Conservation (phyloP, 2,888 invertebrate species). For the Clistopyga incitator region DNA sequence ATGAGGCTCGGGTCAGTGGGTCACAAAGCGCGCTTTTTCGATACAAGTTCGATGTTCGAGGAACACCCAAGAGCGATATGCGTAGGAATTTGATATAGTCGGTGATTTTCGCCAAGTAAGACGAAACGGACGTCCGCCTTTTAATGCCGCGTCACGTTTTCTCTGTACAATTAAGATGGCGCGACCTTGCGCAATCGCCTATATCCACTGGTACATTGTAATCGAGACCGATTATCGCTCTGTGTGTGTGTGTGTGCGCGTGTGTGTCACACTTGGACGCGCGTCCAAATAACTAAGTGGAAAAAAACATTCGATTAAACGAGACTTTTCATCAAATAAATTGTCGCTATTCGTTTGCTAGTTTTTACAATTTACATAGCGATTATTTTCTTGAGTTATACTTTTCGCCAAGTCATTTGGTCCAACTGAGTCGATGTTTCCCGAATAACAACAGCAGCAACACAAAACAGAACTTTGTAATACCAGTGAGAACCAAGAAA, state of each 20-base stretch:
- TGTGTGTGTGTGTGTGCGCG: too few relatives aligned
- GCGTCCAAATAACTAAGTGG: too few relatives aligned
- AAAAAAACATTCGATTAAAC: too few relatives aligned
- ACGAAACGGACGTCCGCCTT: conserved; percentile 9
- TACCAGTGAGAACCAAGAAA: not conserved
- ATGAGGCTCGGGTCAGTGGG: conserved; percentile 60
- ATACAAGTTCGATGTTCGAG: conserved; percentile 27
- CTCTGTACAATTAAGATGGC: conserved; percentile 6
- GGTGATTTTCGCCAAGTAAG: not conserved
- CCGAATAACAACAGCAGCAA: too few relatives aligned
- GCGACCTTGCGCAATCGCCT: conserved; percentile 53
- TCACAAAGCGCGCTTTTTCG: conserved; percentile 44
- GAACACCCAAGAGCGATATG: not conserved
- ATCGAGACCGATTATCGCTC: conserved; percentile 48
- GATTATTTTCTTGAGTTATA: too few relatives aligned
- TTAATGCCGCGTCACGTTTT: conserved; percentile 57
- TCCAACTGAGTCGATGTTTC: not conserved
- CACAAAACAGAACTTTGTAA: not conserved
- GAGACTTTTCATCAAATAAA: too few relatives aligned
- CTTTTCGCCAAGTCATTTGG: too few relatives aligned
- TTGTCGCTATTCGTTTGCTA: too few relatives aligned
- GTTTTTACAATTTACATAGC: too few relatives aligned
- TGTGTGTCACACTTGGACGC: too few relatives aligned
- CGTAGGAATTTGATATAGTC: conserved; percentile 34
- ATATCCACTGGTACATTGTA: conserved; percentile 9